Evolutionary conservation across 2,113 vertebrate species (phyloP).

Genomic region (Peromyscus polionotus): DNA sequence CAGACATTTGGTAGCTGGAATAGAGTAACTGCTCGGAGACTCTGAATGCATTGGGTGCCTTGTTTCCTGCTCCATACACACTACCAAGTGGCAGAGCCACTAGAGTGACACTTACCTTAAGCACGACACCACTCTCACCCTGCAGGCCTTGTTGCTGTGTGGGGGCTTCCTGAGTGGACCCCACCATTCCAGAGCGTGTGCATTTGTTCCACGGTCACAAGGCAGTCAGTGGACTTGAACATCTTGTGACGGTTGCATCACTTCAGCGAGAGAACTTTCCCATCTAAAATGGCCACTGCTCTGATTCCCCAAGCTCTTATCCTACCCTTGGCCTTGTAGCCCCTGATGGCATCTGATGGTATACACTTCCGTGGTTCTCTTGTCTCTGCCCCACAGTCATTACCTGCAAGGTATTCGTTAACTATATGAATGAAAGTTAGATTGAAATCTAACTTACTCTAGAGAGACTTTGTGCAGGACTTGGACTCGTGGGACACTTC

Average conservation of each 20-base stretch:
- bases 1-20: neutral
- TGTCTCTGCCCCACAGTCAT: neutral
- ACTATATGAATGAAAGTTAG: neutral
- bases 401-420: slow-evolving; percentile 21
- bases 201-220: neutral
- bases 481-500: neutral
- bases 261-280: neutral
- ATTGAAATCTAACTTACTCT: neutral
- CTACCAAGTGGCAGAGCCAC: neutral
- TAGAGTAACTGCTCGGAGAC: neutral
- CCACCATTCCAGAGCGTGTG: no score
- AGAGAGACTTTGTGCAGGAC: neutral
- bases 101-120: neutral
- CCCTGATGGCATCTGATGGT: neutral
- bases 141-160: neutral
- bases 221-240: neutral
- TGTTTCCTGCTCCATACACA: neutral
- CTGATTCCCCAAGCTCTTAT: neutral
- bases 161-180: neutral
- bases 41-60: neutral
- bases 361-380: neutral
- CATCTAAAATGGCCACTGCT: neutral
- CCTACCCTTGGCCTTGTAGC: neutral
- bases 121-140: neutral
- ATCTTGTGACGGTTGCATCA: neutral